phyloP scores from a whole-genome alignment of 2,888 invertebrate genomes.

The Phyllotreta cruciferae region DNA sequence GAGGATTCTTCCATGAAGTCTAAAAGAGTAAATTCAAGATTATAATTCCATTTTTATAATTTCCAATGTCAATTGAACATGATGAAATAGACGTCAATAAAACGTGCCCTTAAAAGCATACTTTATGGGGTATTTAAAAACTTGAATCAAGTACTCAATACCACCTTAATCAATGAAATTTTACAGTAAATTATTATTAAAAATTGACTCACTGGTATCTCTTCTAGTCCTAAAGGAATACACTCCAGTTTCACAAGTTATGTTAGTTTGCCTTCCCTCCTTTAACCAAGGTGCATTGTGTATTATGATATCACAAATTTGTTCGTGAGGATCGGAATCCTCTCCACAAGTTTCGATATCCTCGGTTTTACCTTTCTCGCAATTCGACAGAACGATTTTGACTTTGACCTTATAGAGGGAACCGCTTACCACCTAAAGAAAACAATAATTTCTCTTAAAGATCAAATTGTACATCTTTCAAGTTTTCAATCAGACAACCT shows the following conservation, averaged over 20 bases:
- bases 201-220: neutral
- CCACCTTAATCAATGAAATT: no score
- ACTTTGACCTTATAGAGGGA: conserved; percentile 66
- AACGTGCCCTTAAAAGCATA: no score
- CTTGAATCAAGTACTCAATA: no score
- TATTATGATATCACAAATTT: conserved; percentile 61
- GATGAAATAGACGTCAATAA: no score
- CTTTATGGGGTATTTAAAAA: no score
- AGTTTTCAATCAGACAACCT: no score
- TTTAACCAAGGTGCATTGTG: conserved; percentile 69
- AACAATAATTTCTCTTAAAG: no score
- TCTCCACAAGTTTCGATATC: conserved; percentile 49
- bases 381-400: conserved; percentile 65
- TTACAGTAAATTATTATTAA: no score
- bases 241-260: conserved; percentile 54
- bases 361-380: conserved; percentile 54
- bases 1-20: conserved; percentile 22
- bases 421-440: conserved; percentile 64
- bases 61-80: no score
- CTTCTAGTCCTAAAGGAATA: conserved; percentile 3
- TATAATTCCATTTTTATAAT: no score
- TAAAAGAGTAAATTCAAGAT: conserved; percentile 45
- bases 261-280: conserved; percentile 59
- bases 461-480: no score
- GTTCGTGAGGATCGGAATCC: conserved; percentile 48